These are phyloP conservation scores for Gallinago jamesoni DNA, from an alignment of 2,113 vertebrate species.

Conservation along the genomic window DNA sequence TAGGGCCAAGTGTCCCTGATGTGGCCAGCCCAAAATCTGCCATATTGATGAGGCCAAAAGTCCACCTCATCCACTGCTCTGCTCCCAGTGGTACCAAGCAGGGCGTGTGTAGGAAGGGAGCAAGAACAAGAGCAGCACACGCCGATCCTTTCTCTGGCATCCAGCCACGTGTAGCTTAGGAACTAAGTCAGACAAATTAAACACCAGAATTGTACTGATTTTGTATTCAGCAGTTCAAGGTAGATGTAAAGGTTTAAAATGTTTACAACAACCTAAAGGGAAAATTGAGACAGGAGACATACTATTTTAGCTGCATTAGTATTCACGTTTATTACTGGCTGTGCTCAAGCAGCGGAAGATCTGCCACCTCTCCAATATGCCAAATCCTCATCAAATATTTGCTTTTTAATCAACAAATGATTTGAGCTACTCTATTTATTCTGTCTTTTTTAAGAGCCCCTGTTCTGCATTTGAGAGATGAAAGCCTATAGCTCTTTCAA, in stretches of 20 bases:
- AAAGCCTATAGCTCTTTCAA: background rate
- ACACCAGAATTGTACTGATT: background rate
- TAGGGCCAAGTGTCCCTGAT: background rate
- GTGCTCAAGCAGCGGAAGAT: background rate
- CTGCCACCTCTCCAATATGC: background rate
- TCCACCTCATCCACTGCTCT: accelerated
- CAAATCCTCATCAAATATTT: conserved; percentile 10
- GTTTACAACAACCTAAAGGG: background rate
- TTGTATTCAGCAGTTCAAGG: background rate
- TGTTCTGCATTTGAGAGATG: background rate
- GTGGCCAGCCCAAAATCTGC: background rate
- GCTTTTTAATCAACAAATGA: background rate
- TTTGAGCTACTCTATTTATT: background rate
- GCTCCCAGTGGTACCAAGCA: accelerated
- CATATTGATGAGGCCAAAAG: background rate
- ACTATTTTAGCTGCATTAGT: background rate
- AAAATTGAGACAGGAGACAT: background rate
- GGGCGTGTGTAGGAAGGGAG: background rate
- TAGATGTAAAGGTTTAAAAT: background rate
- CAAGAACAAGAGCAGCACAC: background rate
- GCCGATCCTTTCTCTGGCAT: background rate
- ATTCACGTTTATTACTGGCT: background rate
- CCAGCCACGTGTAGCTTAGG: background rate
- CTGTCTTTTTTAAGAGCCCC: background rate
- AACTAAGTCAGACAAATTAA: background rate